Evolutionary conservation across 1,140 invertebrate genomes (phyloP).

Genomic region (Ganaspis sp.): DNA sequence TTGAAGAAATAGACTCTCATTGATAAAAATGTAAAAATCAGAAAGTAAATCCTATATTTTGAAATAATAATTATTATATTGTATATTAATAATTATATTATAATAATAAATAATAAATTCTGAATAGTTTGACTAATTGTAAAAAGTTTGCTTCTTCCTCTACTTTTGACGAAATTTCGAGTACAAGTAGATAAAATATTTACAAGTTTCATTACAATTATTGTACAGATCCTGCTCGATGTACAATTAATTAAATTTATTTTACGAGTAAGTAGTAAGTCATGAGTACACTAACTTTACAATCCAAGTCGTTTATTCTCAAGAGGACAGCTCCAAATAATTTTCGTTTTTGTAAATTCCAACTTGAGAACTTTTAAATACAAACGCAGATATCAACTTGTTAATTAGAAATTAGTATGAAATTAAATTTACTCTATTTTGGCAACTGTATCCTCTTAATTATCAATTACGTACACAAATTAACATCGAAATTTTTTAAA

Average conservation of each 20-base stretch:
- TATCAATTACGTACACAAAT: not conserved
- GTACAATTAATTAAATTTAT: not conserved
- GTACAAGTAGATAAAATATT: not conserved
- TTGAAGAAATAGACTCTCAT: too few species aligned
- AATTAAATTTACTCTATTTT: not conserved
- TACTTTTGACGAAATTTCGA: not conserved
- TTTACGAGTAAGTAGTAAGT: not conserved
- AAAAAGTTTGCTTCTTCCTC: too few species aligned
- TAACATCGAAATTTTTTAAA: constrained; percentile 8
- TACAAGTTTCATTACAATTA: constrained; percentile 1
- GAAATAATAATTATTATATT: too few species aligned
- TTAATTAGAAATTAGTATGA: not conserved
- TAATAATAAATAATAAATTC: too few species aligned
- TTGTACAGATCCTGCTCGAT: not conserved
- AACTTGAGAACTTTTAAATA: not conserved
- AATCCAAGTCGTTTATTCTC: not conserved
- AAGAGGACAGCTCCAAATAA: constrained; percentile 6
- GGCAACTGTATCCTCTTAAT: constrained; percentile 3
- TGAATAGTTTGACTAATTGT: too few species aligned
- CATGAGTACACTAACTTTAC: not conserved
- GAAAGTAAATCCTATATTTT: too few species aligned
- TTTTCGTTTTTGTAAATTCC: not conserved
- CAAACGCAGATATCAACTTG: not conserved
- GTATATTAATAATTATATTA: too few species aligned
- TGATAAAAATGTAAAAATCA: too few species aligned